Base-by-base conservation (phyloP, 2,113 vertebrate genomes). In the Elephantulus edwardii region DNA sequence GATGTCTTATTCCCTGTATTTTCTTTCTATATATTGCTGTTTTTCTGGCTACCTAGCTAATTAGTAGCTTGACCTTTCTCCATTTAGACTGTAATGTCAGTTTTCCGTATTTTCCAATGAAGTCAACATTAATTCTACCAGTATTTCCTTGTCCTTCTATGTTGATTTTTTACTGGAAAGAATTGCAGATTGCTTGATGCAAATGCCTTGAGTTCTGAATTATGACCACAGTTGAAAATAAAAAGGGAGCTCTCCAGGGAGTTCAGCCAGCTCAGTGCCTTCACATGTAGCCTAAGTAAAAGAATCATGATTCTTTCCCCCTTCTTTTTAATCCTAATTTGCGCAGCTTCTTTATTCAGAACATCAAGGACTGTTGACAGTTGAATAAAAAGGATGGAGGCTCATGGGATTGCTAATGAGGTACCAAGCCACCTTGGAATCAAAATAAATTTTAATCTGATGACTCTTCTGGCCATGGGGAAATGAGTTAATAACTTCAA, bases 401-500 rank as follows among this genome's bases (percentile, higher is more conserved):
- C 62, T 74, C 30, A 46, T 78, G 77, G 91, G 91, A 82, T 90
- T 92, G 84, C 89, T 94, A 96, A 94, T 92, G 52, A 95, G 86
- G 92, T 64, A 71, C 62, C 87, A 84, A 94, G 30, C 83, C 52
- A 89, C 70, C 33, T 87, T 56, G 16, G 44, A 89, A 92, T 95
- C 35, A 95, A 95, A 94, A 95, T 93, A 87, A 66, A 89, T 96
- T 89, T 91, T 56, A 91, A 38, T 93, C 60, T 83, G 13, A 90
- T 92, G 72, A 60, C 50, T 92, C 40, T 33, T 81, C 72, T 85
- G 68, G 68, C n/a, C 40, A 28, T 52, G 16, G 50, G 68, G 40
- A 91, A 72, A 84, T 86, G 68, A 93, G 76, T 86, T 92, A 86
- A 91, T 46, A 93, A 40, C 22, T 3, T 48, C 35, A 50, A 93